Base-by-base conservation (phyloP, 2,888 invertebrate species). In the Heliothis peltigera region DNA sequence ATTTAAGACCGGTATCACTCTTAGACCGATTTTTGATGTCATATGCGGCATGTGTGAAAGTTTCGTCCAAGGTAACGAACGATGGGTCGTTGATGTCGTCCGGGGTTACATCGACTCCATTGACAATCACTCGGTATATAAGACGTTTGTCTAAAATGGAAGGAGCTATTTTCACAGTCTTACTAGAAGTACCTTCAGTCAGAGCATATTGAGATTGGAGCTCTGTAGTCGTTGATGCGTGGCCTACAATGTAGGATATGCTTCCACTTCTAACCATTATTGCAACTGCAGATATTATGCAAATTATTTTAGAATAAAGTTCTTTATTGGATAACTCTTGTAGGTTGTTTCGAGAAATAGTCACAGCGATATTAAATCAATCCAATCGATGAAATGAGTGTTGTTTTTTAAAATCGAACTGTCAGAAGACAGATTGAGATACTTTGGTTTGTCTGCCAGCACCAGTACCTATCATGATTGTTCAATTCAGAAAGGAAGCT, bases 41-140 rank as follows among this genome's bases (percentile, higher is more conserved):
- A 68, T 89, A 94, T 4, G 92, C 94, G 2, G 93, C 92, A 57
- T 94, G 94, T 3, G 84, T 77, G 70, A 86, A 88, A 0, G 68
- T 76, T 3, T 93, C 92, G 15, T 88, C 87, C 90, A 94, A 90
- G 4, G 85, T 87, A n/a, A 88, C 75, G 65, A 83, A 92, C 4
- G 84, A 82, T 0, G 80, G 66, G 58, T 91, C 89, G 0, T 85
- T 70, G 32, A 95, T 86, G 70, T 92, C 83, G 1, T 91, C 91
- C 0, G 95, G 95, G 1, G 94, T 94, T 12, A 86, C 76, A 64
- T 95, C 92, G 0, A 80, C 57, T 4, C 76, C 81, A 18, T 90
- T 85, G 0, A 84, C 71, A 1, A 91, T 74, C 3, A 94, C 88
- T 19, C 80, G 80, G 70, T 85, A 90, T 2, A 72, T 75, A 44